Evolutionary conservation across 2,888 invertebrate species (phyloP), one percentile per base, ranked within the genome.

Genomic region (Andrena minutula): DNA sequence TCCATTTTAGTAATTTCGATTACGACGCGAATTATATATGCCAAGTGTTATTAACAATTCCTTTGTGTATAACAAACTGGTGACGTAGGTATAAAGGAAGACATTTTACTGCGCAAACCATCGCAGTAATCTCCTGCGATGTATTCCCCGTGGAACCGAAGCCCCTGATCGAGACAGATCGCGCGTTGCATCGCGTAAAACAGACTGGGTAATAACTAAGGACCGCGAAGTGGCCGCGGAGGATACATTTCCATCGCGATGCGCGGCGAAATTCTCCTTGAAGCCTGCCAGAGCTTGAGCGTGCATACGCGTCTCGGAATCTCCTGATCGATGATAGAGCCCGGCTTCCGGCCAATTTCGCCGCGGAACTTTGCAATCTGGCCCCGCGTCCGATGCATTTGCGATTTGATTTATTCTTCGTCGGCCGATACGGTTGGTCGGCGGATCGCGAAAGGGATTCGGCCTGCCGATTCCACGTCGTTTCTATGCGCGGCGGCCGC

Each of bases 401-500:
- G 86, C 88, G 86, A 91, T 90, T 87, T 89, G 88, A 91, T 90
- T 90, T 90, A 90, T 90, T 89, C 84, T 65, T 75, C 79, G 83
- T 79, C 81, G 74, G 68, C 35, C 82, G 75, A 78, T 85, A 80
- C 69, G 81, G 16, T 64, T 16, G 75, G 75, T 26, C 47, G 23
- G 41, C 23, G 23, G 41, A 72, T 65, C 60, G 60, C 60, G 47
- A 47, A 63, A 66, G 32, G 79, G 72, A 80, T 41, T 72, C 56
- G 41, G 35, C 66, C 49, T 30, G 6, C 32, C 61, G 51, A 47
- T 63, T 53, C 47, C 35, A 12, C 66, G 32, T 32, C 77, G 49
- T 70, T 53, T 20, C 56, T 41, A 26, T 23, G 16, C 60, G 47
- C 32, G 28, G 16, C 63, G 30, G 2, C 35, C 53, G 12, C 30